Conservation (phyloP, 2,888 invertebrate genomes). For the Osmoderma eremita region DNA sequence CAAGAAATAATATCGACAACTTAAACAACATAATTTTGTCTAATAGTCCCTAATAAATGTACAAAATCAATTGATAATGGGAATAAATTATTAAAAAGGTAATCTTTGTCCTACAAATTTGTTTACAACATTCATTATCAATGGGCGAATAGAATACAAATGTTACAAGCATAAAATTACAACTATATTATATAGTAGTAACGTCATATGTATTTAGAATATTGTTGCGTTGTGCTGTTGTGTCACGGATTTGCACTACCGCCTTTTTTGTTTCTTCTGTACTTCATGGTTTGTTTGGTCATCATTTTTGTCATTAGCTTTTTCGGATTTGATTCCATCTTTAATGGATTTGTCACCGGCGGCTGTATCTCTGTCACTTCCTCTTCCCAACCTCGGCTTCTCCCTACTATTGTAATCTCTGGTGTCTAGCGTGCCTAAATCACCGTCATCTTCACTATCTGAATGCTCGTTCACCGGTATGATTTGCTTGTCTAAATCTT, state of each 20-base stretch:
- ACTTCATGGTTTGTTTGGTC: slow-evolving; percentile 67
- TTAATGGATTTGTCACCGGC: slow-evolving; percentile 64
- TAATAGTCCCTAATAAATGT: slow-evolving; percentile 30
- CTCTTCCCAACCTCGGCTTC: slow-evolving; percentile 77
- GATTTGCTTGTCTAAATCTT: slow-evolving; percentile 87
- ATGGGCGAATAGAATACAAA: slow-evolving; percentile 42
- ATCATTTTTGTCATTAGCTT: slow-evolving; percentile 75
- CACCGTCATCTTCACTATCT: slow-evolving; percentile 92
- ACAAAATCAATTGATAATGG: slow-evolving; percentile 23
- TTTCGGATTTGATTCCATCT: slow-evolving; percentile 70
- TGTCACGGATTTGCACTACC: slow-evolving; percentile 74
- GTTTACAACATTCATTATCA: slow-evolving; percentile 32
- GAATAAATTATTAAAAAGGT: slow-evolving; percentile 39
- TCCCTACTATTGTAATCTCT: slow-evolving; percentile 69
- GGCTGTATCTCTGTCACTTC: slow-evolving; percentile 56
- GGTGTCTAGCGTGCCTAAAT: slow-evolving; percentile 72
- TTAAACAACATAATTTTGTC: slow-evolving; percentile 31
- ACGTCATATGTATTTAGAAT: slow-evolving; percentile 53
- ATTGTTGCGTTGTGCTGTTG: slow-evolving; percentile 50
- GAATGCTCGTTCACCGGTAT: slow-evolving; percentile 95
- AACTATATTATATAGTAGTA: slow-evolving; percentile 39
- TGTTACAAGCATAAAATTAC: slow-evolving; percentile 38
- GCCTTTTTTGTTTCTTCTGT: slow-evolving; percentile 75
- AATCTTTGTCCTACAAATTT: slow-evolving; percentile 25
- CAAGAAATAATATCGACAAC: slow-evolving; percentile 35